Evolutionary conservation across 2,113 vertebrate species (phyloP).

Genomic region (Neomonachus schauinslandi): DNA sequence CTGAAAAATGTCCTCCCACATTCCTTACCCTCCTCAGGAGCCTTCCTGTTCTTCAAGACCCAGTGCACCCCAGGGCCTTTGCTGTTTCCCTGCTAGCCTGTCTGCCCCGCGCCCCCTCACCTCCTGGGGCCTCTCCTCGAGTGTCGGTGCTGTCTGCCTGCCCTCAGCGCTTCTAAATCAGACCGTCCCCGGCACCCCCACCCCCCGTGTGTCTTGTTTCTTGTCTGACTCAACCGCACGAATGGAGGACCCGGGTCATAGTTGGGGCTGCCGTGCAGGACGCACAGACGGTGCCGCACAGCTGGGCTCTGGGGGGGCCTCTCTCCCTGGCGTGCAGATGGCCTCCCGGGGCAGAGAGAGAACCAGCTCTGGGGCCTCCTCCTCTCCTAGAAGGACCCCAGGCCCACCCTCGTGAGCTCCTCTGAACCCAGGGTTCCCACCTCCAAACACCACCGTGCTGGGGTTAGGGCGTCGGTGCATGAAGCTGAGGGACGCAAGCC

Average conservation of each 20-base stretch:
- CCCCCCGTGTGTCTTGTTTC: too few species aligned
- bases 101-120: neutral
- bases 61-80: neutral
- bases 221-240: neutral
- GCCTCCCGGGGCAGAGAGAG: neutral
- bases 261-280: neutral
- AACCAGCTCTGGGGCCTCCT: neutral
- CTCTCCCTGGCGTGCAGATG: neutral
- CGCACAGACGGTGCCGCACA: rapidly evolving
- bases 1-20: too few species aligned
- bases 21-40: too few species aligned
- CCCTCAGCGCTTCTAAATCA: neutral
- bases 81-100: neutral
- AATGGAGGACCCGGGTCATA: neutral
- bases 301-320: neutral
- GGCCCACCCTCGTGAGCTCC: neutral
- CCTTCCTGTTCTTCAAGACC: neutral
- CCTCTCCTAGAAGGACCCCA: neutral
- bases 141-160: neutral
- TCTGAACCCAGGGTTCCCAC: too few species aligned
- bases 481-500: too few species aligned
- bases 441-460: too few species aligned
- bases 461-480: neutral
- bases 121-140: neutral
- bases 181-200: neutral